Conservation (phyloP, 2,888 invertebrate genomes). For the Copidosoma aretas region DNA sequence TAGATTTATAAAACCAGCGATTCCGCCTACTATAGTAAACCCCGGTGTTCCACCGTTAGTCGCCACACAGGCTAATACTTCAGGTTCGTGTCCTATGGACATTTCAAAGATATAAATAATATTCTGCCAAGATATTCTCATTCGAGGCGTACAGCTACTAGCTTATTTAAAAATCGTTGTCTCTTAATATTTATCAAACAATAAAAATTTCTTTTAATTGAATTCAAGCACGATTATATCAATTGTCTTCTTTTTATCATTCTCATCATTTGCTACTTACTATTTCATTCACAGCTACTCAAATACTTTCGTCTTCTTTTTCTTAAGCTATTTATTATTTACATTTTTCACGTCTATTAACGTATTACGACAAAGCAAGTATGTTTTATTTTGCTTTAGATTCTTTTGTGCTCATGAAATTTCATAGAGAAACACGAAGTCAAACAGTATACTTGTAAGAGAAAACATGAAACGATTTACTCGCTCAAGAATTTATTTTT, state of each 20-base stretch:
- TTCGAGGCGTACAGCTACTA: slow-evolving; percentile 45
- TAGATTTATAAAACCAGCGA: slow-evolving; percentile 86
- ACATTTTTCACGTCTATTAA: slow-evolving; percentile 6
- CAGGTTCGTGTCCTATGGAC: slow-evolving; percentile 61
- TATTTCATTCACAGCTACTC: background rate
- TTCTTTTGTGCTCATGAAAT: slow-evolving; percentile 30
- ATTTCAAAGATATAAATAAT: slow-evolving; percentile 60
- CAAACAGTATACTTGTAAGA: slow-evolving; percentile 40
- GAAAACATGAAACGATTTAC: slow-evolving; percentile 2
- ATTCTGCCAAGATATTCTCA: slow-evolving; percentile 45
- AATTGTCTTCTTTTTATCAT: background rate
- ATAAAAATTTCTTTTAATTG: background rate
- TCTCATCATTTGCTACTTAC: background rate
- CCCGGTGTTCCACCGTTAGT: slow-evolving; percentile 62
- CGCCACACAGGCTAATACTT: slow-evolving; percentile 49
- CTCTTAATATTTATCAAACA: background rate
- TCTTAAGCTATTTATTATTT: background rate
- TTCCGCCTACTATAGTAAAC: slow-evolving; percentile 69
- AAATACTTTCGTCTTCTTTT: background rate
- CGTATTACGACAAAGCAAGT: slow-evolving; percentile 23
- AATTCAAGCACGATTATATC: background rate
- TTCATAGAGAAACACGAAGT: slow-evolving; percentile 34
- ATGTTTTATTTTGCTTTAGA: slow-evolving; percentile 26
- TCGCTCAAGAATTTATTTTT: slow-evolving; percentile 13
- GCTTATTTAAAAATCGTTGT: slow-evolving; percentile 18